These are phyloP conservation scores for Anthoptus insignis DNA, from an alignment of 2,888 invertebrate genomes.

Conservation along the genomic window DNA sequence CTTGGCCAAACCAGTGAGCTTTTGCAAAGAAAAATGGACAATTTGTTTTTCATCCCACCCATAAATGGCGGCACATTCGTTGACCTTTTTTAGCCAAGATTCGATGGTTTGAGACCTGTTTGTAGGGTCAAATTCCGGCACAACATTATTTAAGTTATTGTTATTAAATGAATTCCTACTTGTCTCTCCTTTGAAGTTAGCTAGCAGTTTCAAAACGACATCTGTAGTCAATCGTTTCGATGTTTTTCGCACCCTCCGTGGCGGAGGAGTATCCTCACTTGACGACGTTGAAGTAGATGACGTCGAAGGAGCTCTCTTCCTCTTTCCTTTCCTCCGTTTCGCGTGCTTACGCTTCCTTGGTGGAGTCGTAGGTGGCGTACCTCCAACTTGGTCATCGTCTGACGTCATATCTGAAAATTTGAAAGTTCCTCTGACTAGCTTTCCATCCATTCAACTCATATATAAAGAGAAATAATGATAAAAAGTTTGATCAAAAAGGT, in stretches of 20 bases:
- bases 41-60: slow-evolving; percentile 16
- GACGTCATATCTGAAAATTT: slow-evolving; percentile 21
- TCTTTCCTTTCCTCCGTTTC: slow-evolving; percentile 8
- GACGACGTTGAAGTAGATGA: not conserved
- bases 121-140: not conserved
- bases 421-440: no score
- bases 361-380: slow-evolving; percentile 19
- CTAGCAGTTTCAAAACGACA: not conserved
- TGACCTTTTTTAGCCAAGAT: not conserved
- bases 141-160: not conserved
- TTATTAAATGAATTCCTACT: not conserved
- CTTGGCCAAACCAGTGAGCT: slow-evolving; percentile 15
- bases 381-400: slow-evolving; percentile 14
- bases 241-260: not conserved
- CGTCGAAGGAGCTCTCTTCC: slow-evolving; percentile 20
- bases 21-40: slow-evolving; percentile 11
- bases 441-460: no score
- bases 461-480: no score
- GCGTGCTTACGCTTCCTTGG: slow-evolving; percentile 15
- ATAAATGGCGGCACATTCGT: slow-evolving; percentile 9
- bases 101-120: not conserved
- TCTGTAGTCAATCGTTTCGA: not conserved
- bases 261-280: not conserved
- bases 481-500: no score
- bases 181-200: not conserved